Evolutionary conservation across 2,888 invertebrate species (phyloP).

Genomic region (Glyphotaelius pellucidus): DNA sequence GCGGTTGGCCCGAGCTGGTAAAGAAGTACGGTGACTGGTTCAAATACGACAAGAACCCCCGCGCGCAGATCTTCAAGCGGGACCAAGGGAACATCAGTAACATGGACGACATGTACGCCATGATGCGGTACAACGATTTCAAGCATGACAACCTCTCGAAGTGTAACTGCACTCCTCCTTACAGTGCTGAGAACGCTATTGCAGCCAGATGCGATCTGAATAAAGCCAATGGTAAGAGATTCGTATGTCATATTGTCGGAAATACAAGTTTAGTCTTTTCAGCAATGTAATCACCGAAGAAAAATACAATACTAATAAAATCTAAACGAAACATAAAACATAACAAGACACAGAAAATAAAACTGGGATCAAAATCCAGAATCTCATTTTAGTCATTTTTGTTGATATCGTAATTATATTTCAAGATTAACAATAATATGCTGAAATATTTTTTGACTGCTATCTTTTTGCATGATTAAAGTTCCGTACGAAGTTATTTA

Average conservation of each 20-base stretch:
- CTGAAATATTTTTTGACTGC: no score
- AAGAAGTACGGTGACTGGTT: constrained; percentile 78
- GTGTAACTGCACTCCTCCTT: constrained; percentile 84
- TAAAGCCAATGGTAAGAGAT: constrained; percentile 78
- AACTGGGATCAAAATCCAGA: no score
- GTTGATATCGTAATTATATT: no score
- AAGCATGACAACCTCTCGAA: constrained; percentile 81
- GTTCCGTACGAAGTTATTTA: no score
- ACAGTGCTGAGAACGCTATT: constrained; percentile 85
- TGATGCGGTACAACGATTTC: constrained; percentile 84
- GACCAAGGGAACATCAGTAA: constrained; percentile 79
- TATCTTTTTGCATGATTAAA: no score
- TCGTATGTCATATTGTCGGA: neutral
- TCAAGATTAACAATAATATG: no score
- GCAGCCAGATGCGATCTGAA: constrained; percentile 85
- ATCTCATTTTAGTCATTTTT: no score
- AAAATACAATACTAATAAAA: no score
- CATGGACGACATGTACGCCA: constrained; percentile 78
- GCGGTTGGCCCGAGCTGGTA: constrained; percentile 79
- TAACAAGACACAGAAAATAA: no score
- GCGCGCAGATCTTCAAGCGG: constrained; percentile 80
- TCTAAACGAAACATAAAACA: neutral
- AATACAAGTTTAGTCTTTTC: neutral
- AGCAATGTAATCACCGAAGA: no score
- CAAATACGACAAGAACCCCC: constrained; percentile 80